These are phyloP conservation scores for Teleogryllus oceanicus DNA, from an alignment of 2,888 invertebrate species.

Conservation along the genomic window DNA sequence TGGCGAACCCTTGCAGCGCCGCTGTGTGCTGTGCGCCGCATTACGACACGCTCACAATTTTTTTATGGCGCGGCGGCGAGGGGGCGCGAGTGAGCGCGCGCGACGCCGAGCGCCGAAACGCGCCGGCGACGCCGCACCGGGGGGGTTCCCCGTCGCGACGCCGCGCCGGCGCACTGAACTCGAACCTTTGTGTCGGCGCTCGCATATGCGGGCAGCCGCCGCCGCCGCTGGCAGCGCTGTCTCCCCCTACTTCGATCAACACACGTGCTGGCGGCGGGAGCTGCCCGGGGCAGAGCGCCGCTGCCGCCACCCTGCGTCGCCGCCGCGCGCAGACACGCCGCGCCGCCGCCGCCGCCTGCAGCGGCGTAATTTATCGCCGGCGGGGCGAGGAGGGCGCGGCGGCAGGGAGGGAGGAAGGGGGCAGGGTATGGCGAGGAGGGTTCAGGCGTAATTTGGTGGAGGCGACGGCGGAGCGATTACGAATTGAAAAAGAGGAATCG, in stretches of 20 bases:
- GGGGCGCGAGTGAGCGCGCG: too few relatives aligned
- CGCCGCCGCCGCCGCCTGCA: not conserved
- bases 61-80: too few relatives aligned
- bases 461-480: too few relatives aligned
- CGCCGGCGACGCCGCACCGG: too few relatives aligned
- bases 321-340: not conserved
- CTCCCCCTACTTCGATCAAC: not conserved
- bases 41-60: too few relatives aligned
- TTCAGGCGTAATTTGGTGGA: too few relatives aligned
- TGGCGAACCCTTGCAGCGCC: too few relatives aligned
- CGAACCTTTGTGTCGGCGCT: not conserved
- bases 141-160: too few relatives aligned
- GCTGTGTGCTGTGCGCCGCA: too few relatives aligned
- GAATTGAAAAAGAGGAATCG: too few relatives aligned
- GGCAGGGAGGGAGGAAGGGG: not conserved
- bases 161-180: not conserved
- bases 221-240: not conserved
- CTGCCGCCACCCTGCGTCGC: not conserved
- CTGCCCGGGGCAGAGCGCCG: not conserved
- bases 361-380: constrained; percentile 1
- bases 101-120: too few relatives aligned
- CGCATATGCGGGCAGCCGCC: not conserved
- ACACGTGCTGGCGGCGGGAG: not conserved
- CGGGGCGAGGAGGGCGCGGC: not conserved
- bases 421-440: not conserved